These are phyloP conservation scores for Penaeus indicus DNA, from an alignment of 1,140 invertebrate genomes.

Conservation along the genomic window DNA sequence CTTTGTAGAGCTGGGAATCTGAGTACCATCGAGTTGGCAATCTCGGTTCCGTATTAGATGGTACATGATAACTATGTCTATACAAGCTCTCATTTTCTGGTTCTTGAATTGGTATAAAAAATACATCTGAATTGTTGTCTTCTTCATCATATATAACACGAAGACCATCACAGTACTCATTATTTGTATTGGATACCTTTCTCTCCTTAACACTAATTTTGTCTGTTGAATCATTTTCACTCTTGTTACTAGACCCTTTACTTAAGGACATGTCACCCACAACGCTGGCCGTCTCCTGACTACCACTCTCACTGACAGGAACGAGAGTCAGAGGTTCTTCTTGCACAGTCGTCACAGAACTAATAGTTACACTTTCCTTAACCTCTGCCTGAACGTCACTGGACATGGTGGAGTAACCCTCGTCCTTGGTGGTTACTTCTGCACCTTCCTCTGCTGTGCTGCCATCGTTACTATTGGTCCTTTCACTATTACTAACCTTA, in stretches of 20 bases:
- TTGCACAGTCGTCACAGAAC: conserved; percentile 53
- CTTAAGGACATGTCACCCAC: too few species aligned
- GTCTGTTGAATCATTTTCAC: conserved; percentile 2
- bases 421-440: conserved; percentile 75
- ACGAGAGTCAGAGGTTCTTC: conserved; percentile 30
- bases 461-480: conserved; percentile 15
- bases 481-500: conserved; percentile 8
- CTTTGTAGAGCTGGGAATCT: conserved; percentile 65
- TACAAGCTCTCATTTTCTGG: conserved; percentile 74
- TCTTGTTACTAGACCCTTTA: neutral
- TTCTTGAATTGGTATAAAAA: conserved; percentile 79
- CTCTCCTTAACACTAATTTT: conserved; percentile 39
- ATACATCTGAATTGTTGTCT: conserved; percentile 76
- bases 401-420: conserved; percentile 91
- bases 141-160: conserved; percentile 64
- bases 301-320: conserved; percentile 22
- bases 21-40: conserved; percentile 62
- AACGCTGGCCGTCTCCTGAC: neutral
- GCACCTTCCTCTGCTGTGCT: conserved; percentile 25
- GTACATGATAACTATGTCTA: conserved; percentile 78
- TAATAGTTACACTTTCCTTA: conserved; percentile 70
- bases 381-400: conserved; percentile 85
- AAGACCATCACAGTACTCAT: conserved; percentile 63
- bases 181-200: conserved; percentile 40
- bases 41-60: conserved; percentile 23